Evolutionary conservation across 35 echinoderm and acorn worm species (phyloP), one percentile per base, ranked within the genome.

Genomic region (Hemicentrotus pulcherrimus): DNA sequence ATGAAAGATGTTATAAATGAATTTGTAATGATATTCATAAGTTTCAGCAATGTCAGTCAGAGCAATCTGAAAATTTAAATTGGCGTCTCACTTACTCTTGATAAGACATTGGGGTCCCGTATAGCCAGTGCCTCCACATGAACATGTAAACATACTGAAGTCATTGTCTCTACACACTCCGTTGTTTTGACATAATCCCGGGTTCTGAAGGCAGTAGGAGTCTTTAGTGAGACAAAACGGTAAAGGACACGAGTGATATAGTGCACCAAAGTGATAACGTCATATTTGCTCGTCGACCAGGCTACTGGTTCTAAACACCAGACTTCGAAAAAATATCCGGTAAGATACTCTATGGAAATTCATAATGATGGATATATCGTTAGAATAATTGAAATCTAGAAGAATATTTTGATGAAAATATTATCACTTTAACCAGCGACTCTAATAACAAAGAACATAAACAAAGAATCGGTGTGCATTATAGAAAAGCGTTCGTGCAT

Each of bases 131-230:
- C 88, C 88, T 5, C 12, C 88, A 30, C 88, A 90, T 2, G 32
- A 32, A 35, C 88, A 90, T 13, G 32, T 33, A 90, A 90, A 90
- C 9, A 10, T 18, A 41, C 46, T 90, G 88, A 90, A 90, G 12
- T 15, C 46, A 47, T 90, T 47, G 33, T 90, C 88, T 3, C n/a
- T 45, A 90, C 88, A 90, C 24, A 90, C 88, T 45, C 88, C 88
- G 19, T 47, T 47, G 46, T 90, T 90, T 14, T 90, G 88, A 30
- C 88, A 90, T 24, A 90, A 15, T n/a, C 88, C 88, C 88, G 88
- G 32, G 88, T 90, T 90, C 10, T 16, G 32, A 35, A 33, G 88
- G 32, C 88, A 90, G 88, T 90, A 90, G 15, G 88, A 45, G 2
- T 33, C 88, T 90, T 15, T 59, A 31, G 5, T 30, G 32, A 90